Percentiles rank a stretch among this genome's conserved stretches.
Evolutionary conservation across 2,888 invertebrate genomes (phyloP).

Genomic region (Platynereis dumerilii): DNA sequence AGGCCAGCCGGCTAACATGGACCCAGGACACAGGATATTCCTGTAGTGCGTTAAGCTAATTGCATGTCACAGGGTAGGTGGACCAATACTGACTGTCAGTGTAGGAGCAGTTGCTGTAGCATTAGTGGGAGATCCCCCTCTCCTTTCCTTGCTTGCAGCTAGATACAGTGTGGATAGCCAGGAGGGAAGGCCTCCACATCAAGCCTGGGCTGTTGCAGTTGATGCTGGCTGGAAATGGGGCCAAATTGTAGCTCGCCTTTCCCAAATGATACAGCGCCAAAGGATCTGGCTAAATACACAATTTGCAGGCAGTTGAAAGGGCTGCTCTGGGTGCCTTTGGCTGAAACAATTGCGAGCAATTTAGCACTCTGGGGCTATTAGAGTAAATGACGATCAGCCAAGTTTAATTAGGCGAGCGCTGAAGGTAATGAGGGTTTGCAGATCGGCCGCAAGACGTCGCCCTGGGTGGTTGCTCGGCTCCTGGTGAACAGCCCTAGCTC

Average conservation of each 20-base stretch:
- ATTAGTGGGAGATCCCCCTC: too few species aligned
- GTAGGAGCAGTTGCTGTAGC: too few species aligned
- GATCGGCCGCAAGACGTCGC: not conserved
- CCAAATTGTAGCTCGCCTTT: not conserved
- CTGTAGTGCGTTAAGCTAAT: not conserved
- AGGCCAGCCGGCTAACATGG: not conserved
- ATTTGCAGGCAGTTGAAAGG: conserved; percentile 23
- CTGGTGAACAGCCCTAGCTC: conserved; percentile 18
- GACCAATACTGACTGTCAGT: too few species aligned
- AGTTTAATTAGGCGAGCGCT: conserved; percentile 5
- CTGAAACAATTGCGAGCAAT: conserved; percentile 26
- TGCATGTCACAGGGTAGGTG: conserved; percentile 1
- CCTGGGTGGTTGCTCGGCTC: too few species aligned
- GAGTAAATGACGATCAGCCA: conserved; percentile 4
- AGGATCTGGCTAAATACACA: conserved; percentile 18
- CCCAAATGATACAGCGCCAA: conserved; percentile 6
- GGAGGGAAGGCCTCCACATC: too few species aligned
- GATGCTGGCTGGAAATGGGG: not conserved
- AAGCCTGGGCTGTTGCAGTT: too few species aligned
- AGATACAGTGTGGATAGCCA: too few species aligned
- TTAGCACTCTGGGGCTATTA: conserved; percentile 14
- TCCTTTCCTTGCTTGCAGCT: too few species aligned
- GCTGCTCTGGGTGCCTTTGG: conserved; percentile 11
- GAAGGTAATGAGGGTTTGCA: conserved; percentile 1
- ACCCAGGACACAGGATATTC: conserved; percentile 7